These are phyloP conservation scores for Agrotis puta DNA, from an alignment of 2,888 invertebrate genomes.

Conservation along the genomic window DNA sequence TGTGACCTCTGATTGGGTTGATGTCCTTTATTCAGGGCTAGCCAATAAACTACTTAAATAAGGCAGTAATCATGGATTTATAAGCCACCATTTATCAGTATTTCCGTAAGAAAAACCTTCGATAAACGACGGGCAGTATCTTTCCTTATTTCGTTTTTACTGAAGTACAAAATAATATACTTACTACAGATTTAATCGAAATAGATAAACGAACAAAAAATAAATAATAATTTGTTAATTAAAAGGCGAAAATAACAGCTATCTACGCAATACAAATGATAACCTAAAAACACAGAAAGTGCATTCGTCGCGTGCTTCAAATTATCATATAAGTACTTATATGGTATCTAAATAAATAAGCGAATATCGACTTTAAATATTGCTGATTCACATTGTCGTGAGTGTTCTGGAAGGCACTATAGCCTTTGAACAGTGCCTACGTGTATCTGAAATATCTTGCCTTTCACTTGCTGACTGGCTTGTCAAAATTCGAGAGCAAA, in stretches of 20 bases:
- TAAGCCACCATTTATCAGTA: slow-evolving; percentile 21
- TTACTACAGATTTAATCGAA: slow-evolving; percentile 14
- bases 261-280: slow-evolving; percentile 39
- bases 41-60: slow-evolving; percentile 23
- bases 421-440: slow-evolving; percentile 34
- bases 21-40: slow-evolving; percentile 61
- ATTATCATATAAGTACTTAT: slow-evolving; percentile 17
- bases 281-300: slow-evolving; percentile 50
- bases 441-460: slow-evolving; percentile 47
- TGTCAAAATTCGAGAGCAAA: slow-evolving; percentile 56
- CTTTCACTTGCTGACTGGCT: slow-evolving; percentile 52
- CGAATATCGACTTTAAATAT: slow-evolving; percentile 1
- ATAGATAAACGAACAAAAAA: slow-evolving; percentile 13
- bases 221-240: neutral
- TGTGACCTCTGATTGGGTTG: slow-evolving; percentile 57
- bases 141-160: slow-evolving; percentile 25
- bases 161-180: neutral
- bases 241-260: slow-evolving; percentile 19
- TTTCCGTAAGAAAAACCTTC: slow-evolving; percentile 26
- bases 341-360: neutral
- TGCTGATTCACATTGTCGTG: slow-evolving; percentile 13
- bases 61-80: slow-evolving; percentile 29
- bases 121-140: slow-evolving; percentile 15
- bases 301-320: slow-evolving; percentile 33
- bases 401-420: slow-evolving; percentile 28